Evolutionary conservation across 2,797 vertebrate genomes (phyloP).

Genomic region (Cirrhinus mrigala): DNA sequence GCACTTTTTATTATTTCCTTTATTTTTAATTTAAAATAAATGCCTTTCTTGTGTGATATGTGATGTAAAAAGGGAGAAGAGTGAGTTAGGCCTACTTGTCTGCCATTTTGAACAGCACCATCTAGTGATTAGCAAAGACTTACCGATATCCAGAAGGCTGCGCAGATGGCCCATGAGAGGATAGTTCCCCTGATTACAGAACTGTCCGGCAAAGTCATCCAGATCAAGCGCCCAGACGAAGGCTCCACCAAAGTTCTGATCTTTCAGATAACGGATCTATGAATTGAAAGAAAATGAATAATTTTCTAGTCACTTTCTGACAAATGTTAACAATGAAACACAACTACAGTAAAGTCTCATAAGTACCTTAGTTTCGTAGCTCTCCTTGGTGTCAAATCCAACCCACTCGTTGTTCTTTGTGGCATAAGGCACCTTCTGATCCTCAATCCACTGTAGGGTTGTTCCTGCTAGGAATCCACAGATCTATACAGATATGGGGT

Average conservation of each 20-base stretch:
- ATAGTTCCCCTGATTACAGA: slow-evolving; percentile 73
- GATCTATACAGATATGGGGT: slow-evolving; percentile 72
- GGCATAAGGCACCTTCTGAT: slow-evolving; percentile 86
- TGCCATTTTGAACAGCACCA: background rate
- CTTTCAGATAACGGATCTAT: slow-evolving; percentile 73
- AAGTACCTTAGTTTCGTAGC: slow-evolving; percentile 83
- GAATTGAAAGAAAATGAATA: background rate
- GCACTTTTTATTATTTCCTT: no score
- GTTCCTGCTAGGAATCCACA: slow-evolving; percentile 76
- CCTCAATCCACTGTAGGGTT: slow-evolving; percentile 77
- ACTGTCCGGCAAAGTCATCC: slow-evolving; percentile 77
- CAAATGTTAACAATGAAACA: background rate
- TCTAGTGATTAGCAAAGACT: background rate
- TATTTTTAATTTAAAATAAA: no score
- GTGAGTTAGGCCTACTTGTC: no score
- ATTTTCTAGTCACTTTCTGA: background rate
- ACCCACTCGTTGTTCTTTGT: slow-evolving; percentile 83
- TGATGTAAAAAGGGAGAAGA: no score
- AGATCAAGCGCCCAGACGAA: slow-evolving; percentile 80
- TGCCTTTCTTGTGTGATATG: no score
- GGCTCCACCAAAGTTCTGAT: slow-evolving; percentile 74
- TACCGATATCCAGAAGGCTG: slow-evolving; percentile 70
- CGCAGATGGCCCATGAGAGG: slow-evolving; percentile 73
- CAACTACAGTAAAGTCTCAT: background rate
- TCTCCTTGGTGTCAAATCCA: slow-evolving; percentile 85